Evolutionary conservation across 2,113 vertebrate genomes (phyloP).

Genomic region (Damaliscus lunatus): DNA sequence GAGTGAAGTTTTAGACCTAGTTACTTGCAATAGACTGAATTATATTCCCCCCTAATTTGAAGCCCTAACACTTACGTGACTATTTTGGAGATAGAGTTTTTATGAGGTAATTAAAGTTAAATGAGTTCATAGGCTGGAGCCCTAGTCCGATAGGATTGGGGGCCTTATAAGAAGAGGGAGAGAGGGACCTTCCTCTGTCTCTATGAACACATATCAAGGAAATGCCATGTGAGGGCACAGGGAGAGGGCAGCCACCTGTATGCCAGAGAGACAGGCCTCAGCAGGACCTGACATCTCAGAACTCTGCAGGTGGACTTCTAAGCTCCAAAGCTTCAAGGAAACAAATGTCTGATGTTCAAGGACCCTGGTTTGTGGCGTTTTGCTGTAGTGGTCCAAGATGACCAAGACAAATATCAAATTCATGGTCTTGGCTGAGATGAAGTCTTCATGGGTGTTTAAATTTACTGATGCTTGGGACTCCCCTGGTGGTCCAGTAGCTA

Average conservation of each 20-base stretch:
- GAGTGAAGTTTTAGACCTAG: neutral
- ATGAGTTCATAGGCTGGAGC: neutral
- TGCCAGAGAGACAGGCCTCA: neutral
- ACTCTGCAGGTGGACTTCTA: neutral
- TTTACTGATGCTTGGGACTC: neutral
- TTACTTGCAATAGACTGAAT: neutral
- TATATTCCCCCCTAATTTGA: no score
- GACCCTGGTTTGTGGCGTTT: accelerated
- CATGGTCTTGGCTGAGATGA: neutral
- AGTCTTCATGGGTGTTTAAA: neutral
- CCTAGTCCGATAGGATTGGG: neutral
- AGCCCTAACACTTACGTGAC: neutral
- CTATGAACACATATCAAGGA: neutral
- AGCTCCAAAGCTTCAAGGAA: neutral
- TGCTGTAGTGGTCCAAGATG: no score
- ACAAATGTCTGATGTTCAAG: neutral
- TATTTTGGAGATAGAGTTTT: neutral
- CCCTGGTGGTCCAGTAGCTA: neutral
- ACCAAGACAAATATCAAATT: neutral
- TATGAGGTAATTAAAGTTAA: neutral
- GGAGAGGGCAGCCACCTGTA: accelerated
- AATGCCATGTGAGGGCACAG: accelerated
- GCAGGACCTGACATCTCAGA: neutral
- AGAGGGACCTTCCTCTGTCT: neutral
- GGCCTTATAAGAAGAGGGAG: neutral